Evolutionary conservation across 2,888 invertebrate genomes (phyloP), one percentile per base, ranked within the genome.

Genomic region (Rotaria magnacalcarata): DNA sequence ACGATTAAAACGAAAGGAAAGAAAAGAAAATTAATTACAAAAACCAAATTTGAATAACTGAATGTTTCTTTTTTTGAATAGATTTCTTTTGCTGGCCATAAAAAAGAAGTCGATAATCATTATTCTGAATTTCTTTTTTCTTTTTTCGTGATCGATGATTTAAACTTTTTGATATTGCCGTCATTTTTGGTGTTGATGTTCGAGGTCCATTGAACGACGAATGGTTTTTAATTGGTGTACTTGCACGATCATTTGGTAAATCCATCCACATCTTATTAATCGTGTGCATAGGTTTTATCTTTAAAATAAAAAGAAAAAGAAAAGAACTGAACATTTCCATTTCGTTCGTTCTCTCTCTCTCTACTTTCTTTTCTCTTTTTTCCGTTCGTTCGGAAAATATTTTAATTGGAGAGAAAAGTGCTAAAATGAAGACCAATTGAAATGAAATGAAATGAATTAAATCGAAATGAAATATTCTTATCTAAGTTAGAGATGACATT

Each of bases 401-500:
- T 67, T 34, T 67, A 10, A 67, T 67, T 67, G 67, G 67, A 27
- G 11, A 67, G 14, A 67, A 67, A 27, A 27, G n/a, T 5, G 34
- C 4, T 5, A 50, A 14, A 8, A 50, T 50, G 14, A 50, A 50
- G 14, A 50, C 50, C 50, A 50, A 50, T 50, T 50, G 50, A 50
- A 50, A 11, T 50, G 50, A 50, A 3, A 50, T 50, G 50, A 50
- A 50, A 50, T 50, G 50, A 60, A 27, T n/a, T 34, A 11, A 34
- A 67, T 67, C 5, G 14, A 67, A 67, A 27, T 27, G n/a, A 60
- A 60, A 60, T 10, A 27, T 67, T 67, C 67, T 67, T 67, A 67
- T 67, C 67, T 67, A 27, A 60, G 27, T 27, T 60, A 67, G 67
- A n/a, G 67, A 67, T 67, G 67, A 67, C 67, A 67, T 67, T 67